These are phyloP conservation scores for Microcebus lehilahytsara DNA, from an alignment of 2,113 vertebrate species.

Conservation along the genomic window DNA sequence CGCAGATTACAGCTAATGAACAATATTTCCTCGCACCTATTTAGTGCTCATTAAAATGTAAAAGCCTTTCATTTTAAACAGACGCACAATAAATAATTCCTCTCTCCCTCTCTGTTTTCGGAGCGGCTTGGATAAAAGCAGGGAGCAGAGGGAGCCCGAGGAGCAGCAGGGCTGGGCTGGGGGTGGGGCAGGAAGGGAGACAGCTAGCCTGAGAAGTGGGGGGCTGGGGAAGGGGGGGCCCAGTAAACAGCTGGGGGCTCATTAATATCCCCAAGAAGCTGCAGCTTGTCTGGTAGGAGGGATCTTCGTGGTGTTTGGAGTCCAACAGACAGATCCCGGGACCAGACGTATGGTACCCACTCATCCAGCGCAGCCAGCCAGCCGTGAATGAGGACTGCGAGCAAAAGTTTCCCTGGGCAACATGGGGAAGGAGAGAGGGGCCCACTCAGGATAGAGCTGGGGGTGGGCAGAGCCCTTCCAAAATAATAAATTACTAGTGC, in stretches of 20 bases:
- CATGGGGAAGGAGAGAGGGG: neutral
- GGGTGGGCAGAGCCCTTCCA: neutral
- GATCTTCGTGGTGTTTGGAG: neutral
- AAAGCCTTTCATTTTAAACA: slow-evolving; percentile 91
- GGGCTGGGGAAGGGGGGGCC: neutral
- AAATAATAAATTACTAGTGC: neutral
- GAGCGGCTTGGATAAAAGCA: slow-evolving; percentile 74
- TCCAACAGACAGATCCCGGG: neutral
- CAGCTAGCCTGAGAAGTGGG: slow-evolving; percentile 52
- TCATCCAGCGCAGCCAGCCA: neutral
- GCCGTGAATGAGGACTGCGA: neutral
- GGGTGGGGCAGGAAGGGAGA: slow-evolving; percentile 66
- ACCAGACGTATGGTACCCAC: neutral
- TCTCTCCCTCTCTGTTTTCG: slow-evolving; percentile 72
- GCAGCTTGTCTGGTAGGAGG: neutral
- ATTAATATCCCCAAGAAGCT: slow-evolving; percentile 59
- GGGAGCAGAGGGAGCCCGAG: slow-evolving; percentile 68
- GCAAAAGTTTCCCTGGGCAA: neutral
- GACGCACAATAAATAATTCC: slow-evolving; percentile 90
- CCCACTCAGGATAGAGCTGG: neutral
- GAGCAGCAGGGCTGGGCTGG: neutral
- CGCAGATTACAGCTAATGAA: slow-evolving; percentile 94
- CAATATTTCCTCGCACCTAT: slow-evolving; percentile 92
- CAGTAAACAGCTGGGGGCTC: neutral
- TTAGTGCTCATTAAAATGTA: slow-evolving; percentile 94